Conservation (phyloP, 2,797 vertebrate species). For the Glossophaga mutica region DNA sequence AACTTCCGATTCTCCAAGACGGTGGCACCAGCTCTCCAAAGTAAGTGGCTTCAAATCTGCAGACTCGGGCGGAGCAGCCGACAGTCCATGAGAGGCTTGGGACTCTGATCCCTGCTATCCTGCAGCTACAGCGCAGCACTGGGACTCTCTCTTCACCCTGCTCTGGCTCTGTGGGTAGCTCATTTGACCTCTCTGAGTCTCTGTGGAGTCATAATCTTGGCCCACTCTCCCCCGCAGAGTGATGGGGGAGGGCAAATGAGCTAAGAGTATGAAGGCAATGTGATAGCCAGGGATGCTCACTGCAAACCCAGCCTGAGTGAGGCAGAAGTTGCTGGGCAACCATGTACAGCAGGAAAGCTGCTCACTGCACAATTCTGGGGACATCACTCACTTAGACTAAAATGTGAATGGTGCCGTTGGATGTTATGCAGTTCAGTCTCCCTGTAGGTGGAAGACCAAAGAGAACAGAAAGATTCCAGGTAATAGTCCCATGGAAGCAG, state of each 20-base stretch:
- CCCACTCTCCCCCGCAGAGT: background rate
- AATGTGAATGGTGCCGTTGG: background rate
- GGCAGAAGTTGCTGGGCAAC: background rate
- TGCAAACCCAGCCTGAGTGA: background rate
- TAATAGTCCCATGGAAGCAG: background rate
- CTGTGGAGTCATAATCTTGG: background rate
- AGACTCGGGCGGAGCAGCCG: rapidly evolving
- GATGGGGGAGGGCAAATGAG: background rate
- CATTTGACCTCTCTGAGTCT: background rate
- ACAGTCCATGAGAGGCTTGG: background rate
- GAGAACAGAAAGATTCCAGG: background rate
- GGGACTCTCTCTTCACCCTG: too few species aligned
- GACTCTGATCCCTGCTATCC: background rate
- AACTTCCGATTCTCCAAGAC: slow-evolving; percentile 98
- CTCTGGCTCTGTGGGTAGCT: background rate
- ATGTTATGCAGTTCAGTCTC: background rate
- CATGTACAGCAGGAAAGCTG: background rate
- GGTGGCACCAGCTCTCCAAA: slow-evolving; percentile 96
- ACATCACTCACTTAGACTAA: background rate
- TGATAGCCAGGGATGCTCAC: background rate
- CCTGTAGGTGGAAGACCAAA: background rate
- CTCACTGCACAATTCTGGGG: background rate
- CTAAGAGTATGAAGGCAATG: background rate
- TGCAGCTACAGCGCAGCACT: background rate
- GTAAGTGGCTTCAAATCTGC: slow-evolving; percentile 80